Conservation (phyloP, 2,888 invertebrate species). For the Yponomeuta sedellus region DNA sequence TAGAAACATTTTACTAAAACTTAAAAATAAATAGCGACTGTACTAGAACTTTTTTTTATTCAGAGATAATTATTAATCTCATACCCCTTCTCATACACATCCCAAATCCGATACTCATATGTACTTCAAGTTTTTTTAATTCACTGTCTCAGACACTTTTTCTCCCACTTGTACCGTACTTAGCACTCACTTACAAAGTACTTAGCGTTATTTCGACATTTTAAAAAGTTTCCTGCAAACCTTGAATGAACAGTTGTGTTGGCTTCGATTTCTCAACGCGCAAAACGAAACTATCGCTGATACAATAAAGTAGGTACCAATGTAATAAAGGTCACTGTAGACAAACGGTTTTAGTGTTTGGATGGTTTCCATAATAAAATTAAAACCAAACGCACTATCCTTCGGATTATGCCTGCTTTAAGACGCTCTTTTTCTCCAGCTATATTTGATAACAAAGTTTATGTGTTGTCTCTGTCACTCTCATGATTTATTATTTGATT, state of each 20-base stretch:
- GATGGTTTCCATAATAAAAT: not conserved
- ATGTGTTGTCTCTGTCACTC: too few relatives aligned
- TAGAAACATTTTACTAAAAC: too few relatives aligned
- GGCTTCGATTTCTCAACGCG: not conserved
- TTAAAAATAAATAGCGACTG: too few relatives aligned
- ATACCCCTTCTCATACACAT: too few relatives aligned
- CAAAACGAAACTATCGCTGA: not conserved
- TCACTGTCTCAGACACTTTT: not conserved
- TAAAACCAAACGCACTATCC: not conserved
- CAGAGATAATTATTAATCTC: too few relatives aligned
- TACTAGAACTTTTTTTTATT: too few relatives aligned
- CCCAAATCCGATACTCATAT: too few relatives aligned
- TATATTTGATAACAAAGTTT: too few relatives aligned
- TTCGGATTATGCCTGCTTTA: too few relatives aligned
- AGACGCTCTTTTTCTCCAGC: too few relatives aligned
- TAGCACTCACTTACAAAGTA: constrained; percentile 1
- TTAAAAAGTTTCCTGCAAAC: not conserved
- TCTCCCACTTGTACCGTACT: not conserved
- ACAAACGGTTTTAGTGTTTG: not conserved
- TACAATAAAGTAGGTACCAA: not conserved
- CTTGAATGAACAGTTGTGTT: not conserved
- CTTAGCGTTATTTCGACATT: not conserved
- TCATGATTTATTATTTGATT: too few relatives aligned
- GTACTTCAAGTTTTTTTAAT: too few relatives aligned
- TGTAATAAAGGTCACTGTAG: not conserved